Evolutionary conservation across 1,140 invertebrate species (phyloP).

Genomic region (Lucilia sericata): DNA sequence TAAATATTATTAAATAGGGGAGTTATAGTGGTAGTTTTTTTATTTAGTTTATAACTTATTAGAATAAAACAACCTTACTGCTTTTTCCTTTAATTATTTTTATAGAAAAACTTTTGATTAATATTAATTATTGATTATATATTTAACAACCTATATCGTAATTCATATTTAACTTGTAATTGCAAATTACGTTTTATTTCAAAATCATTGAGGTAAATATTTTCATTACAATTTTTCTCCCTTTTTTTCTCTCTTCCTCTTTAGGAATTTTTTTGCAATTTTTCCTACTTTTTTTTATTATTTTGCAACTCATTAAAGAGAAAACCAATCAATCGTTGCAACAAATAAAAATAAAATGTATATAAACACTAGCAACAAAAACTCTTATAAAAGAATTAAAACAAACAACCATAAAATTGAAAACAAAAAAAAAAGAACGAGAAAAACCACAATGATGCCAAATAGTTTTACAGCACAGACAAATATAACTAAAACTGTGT

Average conservation of each 20-base stretch:
- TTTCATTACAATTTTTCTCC: neutral
- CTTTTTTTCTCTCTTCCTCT: neutral
- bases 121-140: too few species aligned
- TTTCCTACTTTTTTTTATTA: neutral
- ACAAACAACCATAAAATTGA: constrained; percentile 11
- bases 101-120: too few species aligned
- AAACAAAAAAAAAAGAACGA: neutral
- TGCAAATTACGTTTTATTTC: neutral
- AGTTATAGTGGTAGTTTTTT: too few species aligned
- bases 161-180: neutral
- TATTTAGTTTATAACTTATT: too few species aligned
- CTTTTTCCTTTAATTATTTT: too few species aligned
- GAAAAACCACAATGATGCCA: neutral
- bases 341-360: constrained; percentile 25
- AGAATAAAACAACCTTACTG: too few species aligned
- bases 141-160: too few species aligned
- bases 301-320: neutral
- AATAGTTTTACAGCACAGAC: neutral
- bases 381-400: neutral
- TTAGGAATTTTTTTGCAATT: neutral
- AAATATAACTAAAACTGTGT: neutral
- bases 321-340: neutral
- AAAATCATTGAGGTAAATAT: constrained; percentile 16
- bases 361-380: neutral
- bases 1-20: too few species aligned